Percentiles rank a stretch among this genome's conserved stretches.
Conservation (phyloP, 2,797 vertebrate genomes). For the Poeciliopsis turneri region DNA sequence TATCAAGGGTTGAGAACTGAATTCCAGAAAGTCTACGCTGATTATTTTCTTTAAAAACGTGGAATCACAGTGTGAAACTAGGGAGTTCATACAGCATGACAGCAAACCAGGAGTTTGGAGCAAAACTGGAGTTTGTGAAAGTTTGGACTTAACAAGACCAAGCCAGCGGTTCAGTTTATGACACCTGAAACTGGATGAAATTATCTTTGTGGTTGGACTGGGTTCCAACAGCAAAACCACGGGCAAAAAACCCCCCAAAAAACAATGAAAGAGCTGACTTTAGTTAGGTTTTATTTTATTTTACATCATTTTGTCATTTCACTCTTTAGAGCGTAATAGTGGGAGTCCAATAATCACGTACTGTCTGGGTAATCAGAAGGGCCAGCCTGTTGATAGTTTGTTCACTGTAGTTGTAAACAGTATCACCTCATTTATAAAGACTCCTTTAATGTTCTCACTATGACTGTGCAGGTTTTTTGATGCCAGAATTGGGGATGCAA, state of each 20-base stretch:
- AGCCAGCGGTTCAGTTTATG: background rate
- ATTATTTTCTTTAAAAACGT: background rate
- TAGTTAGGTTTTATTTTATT: too few relatives aligned
- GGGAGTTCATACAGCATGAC: background rate
- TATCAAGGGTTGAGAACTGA: slow-evolving; percentile 12
- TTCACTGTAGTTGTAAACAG: background rate
- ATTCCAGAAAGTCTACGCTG: background rate
- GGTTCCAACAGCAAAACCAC: background rate
- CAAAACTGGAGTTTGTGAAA: background rate
- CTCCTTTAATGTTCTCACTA: background rate
- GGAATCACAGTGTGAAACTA: background rate
- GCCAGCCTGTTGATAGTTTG: background rate
- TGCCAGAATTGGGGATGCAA: background rate
- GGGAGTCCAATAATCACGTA: background rate
- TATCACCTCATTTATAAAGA: background rate
- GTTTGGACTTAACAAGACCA: background rate
- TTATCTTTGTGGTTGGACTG: background rate
- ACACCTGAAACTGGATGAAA: background rate
- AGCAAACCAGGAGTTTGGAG: background rate
- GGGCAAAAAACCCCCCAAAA: background rate
- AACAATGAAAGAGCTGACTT: background rate
- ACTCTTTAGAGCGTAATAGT: background rate
- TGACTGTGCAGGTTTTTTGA: background rate
- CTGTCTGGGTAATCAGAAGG: background rate
- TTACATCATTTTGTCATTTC: background rate